Evolutionary conservation across 2,888 invertebrate species (phyloP), one percentile per base, ranked within the genome.

Genomic region (Acleris sparsana): DNA sequence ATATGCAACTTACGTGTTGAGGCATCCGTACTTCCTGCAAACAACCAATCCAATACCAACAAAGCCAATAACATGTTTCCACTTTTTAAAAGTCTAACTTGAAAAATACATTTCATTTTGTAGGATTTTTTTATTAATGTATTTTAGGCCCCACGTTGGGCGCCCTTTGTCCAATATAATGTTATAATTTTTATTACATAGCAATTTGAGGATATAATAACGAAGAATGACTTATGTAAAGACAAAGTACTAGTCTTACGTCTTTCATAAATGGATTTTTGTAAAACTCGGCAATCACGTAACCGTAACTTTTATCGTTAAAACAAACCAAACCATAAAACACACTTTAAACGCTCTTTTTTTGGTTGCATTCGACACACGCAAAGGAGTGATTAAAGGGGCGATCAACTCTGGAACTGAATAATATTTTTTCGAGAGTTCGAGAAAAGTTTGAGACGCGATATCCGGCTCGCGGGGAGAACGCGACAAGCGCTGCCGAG

Each of bases 381-480:
- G 89, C 89, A 83, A 90, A 81, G 80, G 80, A 86, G 88, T 85
- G 84, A 88, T 90, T 89, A 89, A 80, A 82, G 75, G 78, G 79
- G 72, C 78, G 80, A 75, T 80, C 78, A 82, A 82, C 80, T 83
- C 80, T 72, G 71, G 77, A 80, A 80, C 73, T 74, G 73, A 76
- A 72, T 76, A 81, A 80, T 86, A 83, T 83, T 86, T 84, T n/a
- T 78, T 78, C 83, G 84, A 83, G 82, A 81, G 82, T 75, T 85
- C 92, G 92, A 85, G 85, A 91, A 92, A 92, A 92, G 92, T 92
- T 92, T 90, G 75, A 74, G 74, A 74, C 79, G 79, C 74, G 73
- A 71, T 70, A 74, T 76, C 70, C 67, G 66, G 57, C 43, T 48
- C 22, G 64, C 65, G 71, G 67, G 58, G 49, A 44, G 74, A 75